A percentile compares a stretch with the other conserved stretches of the same genome.
Conservation (phyloP, 2,113 vertebrate species). For the Dipodomys stephensi region DNA sequence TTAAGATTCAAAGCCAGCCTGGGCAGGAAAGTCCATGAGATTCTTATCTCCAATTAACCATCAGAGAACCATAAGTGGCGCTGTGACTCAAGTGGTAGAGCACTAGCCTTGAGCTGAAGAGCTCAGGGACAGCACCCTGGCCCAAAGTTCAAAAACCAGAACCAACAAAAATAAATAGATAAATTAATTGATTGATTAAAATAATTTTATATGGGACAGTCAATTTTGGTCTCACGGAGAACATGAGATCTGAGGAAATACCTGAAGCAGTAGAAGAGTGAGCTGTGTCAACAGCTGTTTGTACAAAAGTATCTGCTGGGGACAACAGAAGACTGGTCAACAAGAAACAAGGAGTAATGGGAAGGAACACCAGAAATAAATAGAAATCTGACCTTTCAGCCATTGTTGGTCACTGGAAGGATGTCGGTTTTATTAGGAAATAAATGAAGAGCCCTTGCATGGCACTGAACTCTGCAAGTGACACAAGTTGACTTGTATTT, state of each 20-base stretch:
- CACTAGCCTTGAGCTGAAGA: too few relatives aligned
- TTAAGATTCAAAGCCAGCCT: too few relatives aligned
- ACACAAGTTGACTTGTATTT: background rate
- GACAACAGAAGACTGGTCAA: background rate
- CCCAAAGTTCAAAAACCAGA: too few relatives aligned
- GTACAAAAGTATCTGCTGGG: background rate
- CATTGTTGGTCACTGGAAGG: background rate
- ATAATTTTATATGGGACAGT: background rate
- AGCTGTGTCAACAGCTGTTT: background rate
- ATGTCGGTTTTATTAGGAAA: background rate
- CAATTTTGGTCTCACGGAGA: background rate
- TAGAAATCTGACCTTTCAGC: background rate
- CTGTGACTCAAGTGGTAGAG: too few relatives aligned
- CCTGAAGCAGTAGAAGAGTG: too few relatives aligned
- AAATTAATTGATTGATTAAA: too few relatives aligned
- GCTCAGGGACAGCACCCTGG: too few relatives aligned
- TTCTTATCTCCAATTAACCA: too few relatives aligned
- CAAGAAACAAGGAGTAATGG: fast-evolving
- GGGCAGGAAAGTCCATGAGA: too few relatives aligned
- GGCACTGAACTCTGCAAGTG: background rate
- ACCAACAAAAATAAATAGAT: too few relatives aligned
- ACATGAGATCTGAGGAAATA: background rate
- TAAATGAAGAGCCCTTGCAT: background rate
- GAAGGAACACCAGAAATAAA: background rate
- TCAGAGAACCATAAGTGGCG: too few relatives aligned